Percentiles rank a stretch among this genome's conserved stretches.
These are phyloP conservation scores for Ceratina australensis DNA, from an alignment of 1,140 invertebrate genomes.

Conservation along the genomic window DNA sequence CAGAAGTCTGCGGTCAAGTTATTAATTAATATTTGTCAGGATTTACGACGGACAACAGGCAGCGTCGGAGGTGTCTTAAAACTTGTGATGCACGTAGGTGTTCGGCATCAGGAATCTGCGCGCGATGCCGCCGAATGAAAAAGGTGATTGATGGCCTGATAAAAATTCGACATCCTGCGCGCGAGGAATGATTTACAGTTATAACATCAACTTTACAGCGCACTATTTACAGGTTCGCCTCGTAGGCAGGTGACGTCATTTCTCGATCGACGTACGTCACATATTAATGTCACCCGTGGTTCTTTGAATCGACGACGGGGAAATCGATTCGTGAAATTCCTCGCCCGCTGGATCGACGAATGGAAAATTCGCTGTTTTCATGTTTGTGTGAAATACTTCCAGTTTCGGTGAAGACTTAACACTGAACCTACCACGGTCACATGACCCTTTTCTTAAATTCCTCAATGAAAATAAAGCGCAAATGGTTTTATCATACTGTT, in stretches of 20 bases:
- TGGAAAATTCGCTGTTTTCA: not conserved
- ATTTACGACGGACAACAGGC: too few relatives aligned
- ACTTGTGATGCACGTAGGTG: too few relatives aligned
- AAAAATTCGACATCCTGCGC: constrained; percentile 46
- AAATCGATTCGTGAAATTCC: constrained; percentile 9
- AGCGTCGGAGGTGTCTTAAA: too few relatives aligned
- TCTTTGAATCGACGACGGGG: constrained; percentile 20
- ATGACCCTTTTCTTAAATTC: too few relatives aligned
- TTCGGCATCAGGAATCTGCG: not conserved
- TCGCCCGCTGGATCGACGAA: not conserved
- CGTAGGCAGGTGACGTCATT: constrained; percentile 29
- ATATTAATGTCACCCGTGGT: constrained; percentile 30
- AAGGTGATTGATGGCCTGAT: constrained; percentile 37
- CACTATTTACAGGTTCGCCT: constrained; percentile 43
- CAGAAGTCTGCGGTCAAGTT: too few relatives aligned
- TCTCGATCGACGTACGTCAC: constrained; percentile 37
- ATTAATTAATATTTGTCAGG: too few relatives aligned
- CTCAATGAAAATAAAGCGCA: too few relatives aligned
- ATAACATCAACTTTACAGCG: constrained; percentile 35
- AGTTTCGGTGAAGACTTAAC: not conserved
- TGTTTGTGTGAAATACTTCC: not conserved
- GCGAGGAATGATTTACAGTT: constrained; percentile 45
- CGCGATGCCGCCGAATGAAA: constrained; percentile 10
- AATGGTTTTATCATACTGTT: too few relatives aligned
- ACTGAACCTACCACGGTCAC: too few relatives aligned